Base-by-base conservation (phyloP, 2,113 vertebrate genomes). In the Athene cunicularia region DNA sequence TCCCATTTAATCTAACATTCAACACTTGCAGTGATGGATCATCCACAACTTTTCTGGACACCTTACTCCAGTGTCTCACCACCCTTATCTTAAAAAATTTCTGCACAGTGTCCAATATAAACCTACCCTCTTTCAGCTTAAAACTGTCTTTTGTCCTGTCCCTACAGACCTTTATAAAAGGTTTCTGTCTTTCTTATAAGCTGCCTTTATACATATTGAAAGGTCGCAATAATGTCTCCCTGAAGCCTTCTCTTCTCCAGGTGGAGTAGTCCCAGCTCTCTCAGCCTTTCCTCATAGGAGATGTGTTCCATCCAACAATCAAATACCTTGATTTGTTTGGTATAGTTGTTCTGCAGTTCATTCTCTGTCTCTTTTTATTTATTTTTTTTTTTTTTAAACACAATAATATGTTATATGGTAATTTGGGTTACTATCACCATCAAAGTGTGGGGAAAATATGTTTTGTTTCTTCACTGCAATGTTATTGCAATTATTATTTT, bases 21-120 rank as follows among this genome's bases (percentile, higher is more conserved):
- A 59, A 43, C 23, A 19, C 8, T n/a, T 58, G 5, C 35, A 30
- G 5, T 9, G 26, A 43, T 30, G 12, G 11, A 13, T 4, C 24
- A 43, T 30, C 20, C 12, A 24, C n/a, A 56, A 7, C 33, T 55
- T 75, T 30, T 58, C 27, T 70, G 26, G 8, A 5, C 10, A 59
- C 15, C 14, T 8, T 3, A 1, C 6, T n/a, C 7, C 1, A 0
- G 14, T 11, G 6, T 62, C 27, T 68, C 14, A 49, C 3, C 19
- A 74, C 16, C 6, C 35, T 73, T 39, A 33, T 32, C 4, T 14
- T 52, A 27, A 79, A 77, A 2, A 12, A 14, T 5, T 56, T 45
- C 35, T 55, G 76, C 35, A 24, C 52, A 10, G 2, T n/a, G 6
- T 35, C 27, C 15, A 22, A 2, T 53, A 32, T 53, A 79, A 68